Percentiles rank a stretch among this genome's conserved stretches.
These are phyloP conservation scores for Nephrotoma appendiculata DNA, from an alignment of 2,888 invertebrate species.

Conservation along the genomic window DNA sequence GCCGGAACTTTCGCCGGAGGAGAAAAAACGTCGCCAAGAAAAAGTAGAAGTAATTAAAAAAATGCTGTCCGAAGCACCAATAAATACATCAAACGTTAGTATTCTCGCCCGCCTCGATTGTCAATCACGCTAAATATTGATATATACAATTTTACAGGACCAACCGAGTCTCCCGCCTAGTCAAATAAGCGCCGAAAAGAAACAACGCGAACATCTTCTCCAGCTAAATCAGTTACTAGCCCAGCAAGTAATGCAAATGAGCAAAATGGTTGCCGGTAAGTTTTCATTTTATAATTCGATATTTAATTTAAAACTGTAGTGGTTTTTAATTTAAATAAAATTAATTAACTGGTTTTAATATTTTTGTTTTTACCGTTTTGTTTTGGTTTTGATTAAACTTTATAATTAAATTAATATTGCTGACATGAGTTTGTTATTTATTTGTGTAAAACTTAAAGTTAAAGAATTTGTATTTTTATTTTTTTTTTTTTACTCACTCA, in stretches of 20 bases:
- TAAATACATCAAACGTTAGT: slow-evolving; percentile 29
- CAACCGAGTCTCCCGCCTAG: slow-evolving; percentile 41
- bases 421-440: neutral
- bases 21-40: slow-evolving; percentile 65
- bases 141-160: slow-evolving; percentile 19
- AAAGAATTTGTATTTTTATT: neutral
- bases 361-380: neutral
- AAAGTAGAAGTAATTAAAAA: slow-evolving; percentile 86
- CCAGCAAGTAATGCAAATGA: slow-evolving; percentile 88
- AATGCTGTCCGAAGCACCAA: slow-evolving; percentile 62
- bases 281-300: neutral
- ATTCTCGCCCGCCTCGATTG: neutral
- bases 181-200: slow-evolving; percentile 69
- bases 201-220: slow-evolving; percentile 75
- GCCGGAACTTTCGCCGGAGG: slow-evolving; percentile 72
- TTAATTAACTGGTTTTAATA: slow-evolving; percentile 10
- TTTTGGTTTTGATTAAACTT: neutral
- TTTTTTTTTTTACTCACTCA: neutral
- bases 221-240: slow-evolving; percentile 86
- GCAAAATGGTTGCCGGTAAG: slow-evolving; percentile 88
- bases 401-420: neutral
- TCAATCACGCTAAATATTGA: neutral
- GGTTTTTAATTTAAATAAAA: slow-evolving; percentile 4
- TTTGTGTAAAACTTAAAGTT: neutral
- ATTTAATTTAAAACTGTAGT: neutral